Evolutionary conservation across 2,113 vertebrate species (phyloP), one percentile per base, ranked within the genome.

Genomic region (Lophotis ruficrista): DNA sequence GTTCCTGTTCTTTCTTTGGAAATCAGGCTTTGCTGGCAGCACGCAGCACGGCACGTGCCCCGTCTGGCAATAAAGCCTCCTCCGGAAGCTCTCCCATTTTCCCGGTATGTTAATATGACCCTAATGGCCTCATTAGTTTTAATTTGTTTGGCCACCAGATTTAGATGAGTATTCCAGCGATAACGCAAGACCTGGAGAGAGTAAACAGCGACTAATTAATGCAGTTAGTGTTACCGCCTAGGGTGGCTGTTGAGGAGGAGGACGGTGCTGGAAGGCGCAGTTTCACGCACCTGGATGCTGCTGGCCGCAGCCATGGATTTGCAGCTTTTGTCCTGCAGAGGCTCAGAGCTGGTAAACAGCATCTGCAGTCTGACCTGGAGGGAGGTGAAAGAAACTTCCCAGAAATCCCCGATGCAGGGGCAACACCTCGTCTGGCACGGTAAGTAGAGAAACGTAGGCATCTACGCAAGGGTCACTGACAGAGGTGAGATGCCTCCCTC

Each of bases 141-240:
- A 97, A 97, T 97, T 97, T 97, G 95, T 96, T 94, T 97, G 93
- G 96, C 94, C 90, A 94, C 79, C 62, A 58, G 92, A 89, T 93
- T 96, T 82, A 94, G 92, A 93, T 87, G 94, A 96, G 95, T 50
- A 89, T 73, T 96, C 93, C 72, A 78, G 89, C 7, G 71, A 84
- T 80, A 82, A 64, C 0, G 1, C 0, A 14, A 93, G 89, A 91
- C 94, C 92, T 90, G 86, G 69, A 77, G 78, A 95, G 87, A 75
- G 83, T 93, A 97, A 95, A 93, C 90, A 94, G 90, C 60, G 66
- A 71, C 84, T 96, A 96, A 97, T 97, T 96, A 94, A 77, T 71
- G 84, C 69, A 33, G 90, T 66, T 89, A 48, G 47, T 90, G 83
- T 82, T 87, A 70, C 84, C 79, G 79, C 58, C 51, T 45, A 16